Base-by-base conservation (phyloP, 2,113 vertebrate species). In the Cervus canadensis region DNA sequence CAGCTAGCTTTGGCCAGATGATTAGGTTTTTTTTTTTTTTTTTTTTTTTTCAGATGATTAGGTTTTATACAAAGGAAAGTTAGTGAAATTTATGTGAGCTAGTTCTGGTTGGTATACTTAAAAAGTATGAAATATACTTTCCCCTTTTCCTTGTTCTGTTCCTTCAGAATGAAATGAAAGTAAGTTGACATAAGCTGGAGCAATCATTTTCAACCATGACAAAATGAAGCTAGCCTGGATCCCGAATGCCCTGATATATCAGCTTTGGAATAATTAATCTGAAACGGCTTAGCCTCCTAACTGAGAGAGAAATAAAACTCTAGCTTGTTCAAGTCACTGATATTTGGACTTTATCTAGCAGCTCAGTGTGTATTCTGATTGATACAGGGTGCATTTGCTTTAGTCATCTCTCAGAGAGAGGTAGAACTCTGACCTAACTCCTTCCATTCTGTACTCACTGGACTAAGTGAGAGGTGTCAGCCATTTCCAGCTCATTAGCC, bases 281-380 rank as follows among this genome's bases (percentile, higher is more conserved):
- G 48, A 87, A 50, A 67, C 7, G 21, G 10, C 14, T 88, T 60
- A 36, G 40, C 26, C 71, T 45, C 14, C 48, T 84, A 45, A 62
- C 43, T 91, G 33, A 81, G 62, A 91, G 8, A 48, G 62, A 94
- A 96, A 57, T 25, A 62, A 23, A 78, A 43, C 17, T 43, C 13
- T 56, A 50, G 28, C 33, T 40, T 92, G 84, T 28, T 92, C 40
- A 59, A 85, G 57, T 5, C 21, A 57, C 19, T 86, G n/a, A 54
- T 74, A n/a, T 13, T 14, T 15, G 60, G 33, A 17, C 60, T 95
- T 26, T 25, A 10, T 43, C n/a, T 8, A 94, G 36, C 6, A 13
- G 48, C 26, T 50, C 21, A 45, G 6, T 7, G 6, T 50, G 28
- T 36, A 19, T 54, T 10, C n/a, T 78, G 19, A 62, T 4, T 13